phyloP scores from a whole-genome alignment of 1,140 invertebrate species.

The Euwallacea fornicatus region DNA sequence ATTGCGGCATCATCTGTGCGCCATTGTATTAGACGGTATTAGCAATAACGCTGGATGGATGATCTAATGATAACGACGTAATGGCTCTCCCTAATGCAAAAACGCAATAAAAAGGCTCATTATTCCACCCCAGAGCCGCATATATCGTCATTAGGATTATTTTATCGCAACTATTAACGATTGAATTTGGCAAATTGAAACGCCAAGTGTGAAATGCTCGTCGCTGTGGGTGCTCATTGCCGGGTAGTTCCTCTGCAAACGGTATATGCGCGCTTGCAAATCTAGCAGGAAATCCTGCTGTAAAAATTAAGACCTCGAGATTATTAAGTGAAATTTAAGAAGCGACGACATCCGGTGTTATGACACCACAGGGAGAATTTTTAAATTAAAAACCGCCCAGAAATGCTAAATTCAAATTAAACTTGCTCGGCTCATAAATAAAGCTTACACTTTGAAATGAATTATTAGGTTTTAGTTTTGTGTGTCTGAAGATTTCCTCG shows the following conservation, averaged over 20 bases:
- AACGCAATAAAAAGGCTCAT: slow-evolving; percentile 29
- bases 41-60: no score
- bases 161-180: slow-evolving; percentile 32
- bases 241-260: no score
- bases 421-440: slow-evolving; percentile 28
- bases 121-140: slow-evolving; percentile 21
- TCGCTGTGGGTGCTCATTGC: no score
- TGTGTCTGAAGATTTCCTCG: slow-evolving; percentile 28
- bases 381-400: slow-evolving; percentile 33
- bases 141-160: slow-evolving; percentile 29
- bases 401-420: slow-evolving; percentile 36
- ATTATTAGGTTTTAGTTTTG: slow-evolving; percentile 30
- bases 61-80: not conserved
- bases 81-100: slow-evolving; percentile 13
- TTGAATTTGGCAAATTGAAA: slow-evolving; percentile 35
- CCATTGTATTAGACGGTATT: no score
- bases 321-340: slow-evolving; percentile 27
- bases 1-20: no score
- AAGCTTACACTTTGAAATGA: slow-evolving; percentile 29
- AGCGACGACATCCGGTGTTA: slow-evolving; percentile 25
- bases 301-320: slow-evolving; percentile 4
- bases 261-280: no score
- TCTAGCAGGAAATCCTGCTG: not conserved
- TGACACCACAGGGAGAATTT: slow-evolving; percentile 26
- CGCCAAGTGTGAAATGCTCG: slow-evolving; percentile 30